phyloP scores from a whole-genome alignment of 2,888 invertebrate species.

The Conus canariensis region DNA sequence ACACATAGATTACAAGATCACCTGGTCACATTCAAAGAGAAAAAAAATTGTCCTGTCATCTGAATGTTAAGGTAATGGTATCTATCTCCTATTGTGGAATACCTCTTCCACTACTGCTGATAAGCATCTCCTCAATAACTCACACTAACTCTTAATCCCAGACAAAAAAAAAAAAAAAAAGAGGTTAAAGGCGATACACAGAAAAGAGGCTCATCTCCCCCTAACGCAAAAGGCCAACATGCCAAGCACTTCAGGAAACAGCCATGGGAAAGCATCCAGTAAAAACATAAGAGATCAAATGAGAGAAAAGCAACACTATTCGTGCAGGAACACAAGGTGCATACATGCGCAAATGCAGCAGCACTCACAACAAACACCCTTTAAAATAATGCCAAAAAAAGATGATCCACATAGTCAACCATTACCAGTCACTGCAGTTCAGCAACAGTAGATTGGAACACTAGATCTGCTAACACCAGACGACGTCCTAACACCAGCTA shows the following conservation, averaged over 20 bases:
- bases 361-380: background rate
- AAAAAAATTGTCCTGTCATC: no score
- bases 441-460: background rate
- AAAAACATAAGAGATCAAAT: background rate
- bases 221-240: background rate
- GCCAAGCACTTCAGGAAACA: background rate
- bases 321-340: background rate
- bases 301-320: no score
- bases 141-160: no score
- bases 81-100: no score
- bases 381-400: background rate
- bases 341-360: background rate
- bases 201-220: background rate
- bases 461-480: no score
- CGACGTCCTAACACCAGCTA: no score
- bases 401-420: background rate
- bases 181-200: background rate
- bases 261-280: background rate
- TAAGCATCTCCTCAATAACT: no score
- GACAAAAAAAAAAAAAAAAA: background rate
- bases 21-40: no score
- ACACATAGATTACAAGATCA: no score
- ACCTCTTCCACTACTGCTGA: no score
- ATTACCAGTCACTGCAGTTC: background rate
- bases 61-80: no score